Percentiles rank a stretch among this genome's conserved stretches.
phyloP scores from a whole-genome alignment of 2,113 vertebrate genomes.

The Ovis canadensis region DNA sequence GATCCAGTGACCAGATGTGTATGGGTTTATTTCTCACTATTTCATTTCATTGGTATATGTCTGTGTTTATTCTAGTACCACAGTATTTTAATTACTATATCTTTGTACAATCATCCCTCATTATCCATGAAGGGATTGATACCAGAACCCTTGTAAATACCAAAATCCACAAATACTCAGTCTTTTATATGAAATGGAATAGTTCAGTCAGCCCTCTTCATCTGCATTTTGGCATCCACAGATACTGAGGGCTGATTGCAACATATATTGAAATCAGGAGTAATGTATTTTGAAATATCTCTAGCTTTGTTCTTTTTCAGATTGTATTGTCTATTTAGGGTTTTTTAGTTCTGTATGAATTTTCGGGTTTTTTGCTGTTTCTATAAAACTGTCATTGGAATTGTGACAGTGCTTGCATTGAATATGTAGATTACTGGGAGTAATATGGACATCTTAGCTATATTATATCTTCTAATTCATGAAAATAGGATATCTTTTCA shows the following conservation, averaged over 20 bases:
- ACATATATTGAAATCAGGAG: background rate
- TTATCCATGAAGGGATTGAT: background rate
- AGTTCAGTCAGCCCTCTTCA: background rate
- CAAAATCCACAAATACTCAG: background rate
- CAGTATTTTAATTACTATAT: background rate
- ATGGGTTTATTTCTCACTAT: background rate
- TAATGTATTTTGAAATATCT: background rate
- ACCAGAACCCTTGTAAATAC: background rate
- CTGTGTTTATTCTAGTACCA: background rate
- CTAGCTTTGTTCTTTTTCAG: background rate
- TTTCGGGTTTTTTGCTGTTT: background rate
- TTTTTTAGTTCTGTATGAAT: background rate
- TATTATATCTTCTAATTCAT: background rate
- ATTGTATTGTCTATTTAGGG: background rate
- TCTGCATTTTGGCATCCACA: background rate
- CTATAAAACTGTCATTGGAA: background rate
- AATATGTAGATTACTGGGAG: background rate
- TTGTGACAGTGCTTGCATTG: background rate
- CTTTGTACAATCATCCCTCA: background rate
- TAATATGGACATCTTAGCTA: background rate
- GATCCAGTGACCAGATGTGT: background rate
- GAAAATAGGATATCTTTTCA: background rate
- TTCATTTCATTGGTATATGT: background rate
- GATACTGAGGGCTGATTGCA: background rate
- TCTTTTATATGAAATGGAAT: background rate